Evolutionary conservation across 2,797 vertebrate species (phyloP), one percentile per base, ranked within the genome.

Genomic region (Acrossocheilus fasciatus): DNA sequence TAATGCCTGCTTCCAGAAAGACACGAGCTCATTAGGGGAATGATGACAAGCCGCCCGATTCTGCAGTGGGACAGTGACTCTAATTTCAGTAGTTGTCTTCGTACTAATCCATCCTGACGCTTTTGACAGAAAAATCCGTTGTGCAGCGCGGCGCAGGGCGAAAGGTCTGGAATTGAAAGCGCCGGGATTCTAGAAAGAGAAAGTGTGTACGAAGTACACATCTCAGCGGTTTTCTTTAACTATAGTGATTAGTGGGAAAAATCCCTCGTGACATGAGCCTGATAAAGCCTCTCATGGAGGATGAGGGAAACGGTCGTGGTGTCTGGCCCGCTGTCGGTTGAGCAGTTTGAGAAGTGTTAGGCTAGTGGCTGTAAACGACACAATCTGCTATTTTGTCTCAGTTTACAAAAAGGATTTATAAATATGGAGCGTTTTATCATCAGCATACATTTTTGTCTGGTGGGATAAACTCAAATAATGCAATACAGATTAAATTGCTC

Each of bases 91-190:
- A 57, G 66, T 62, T 85, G 82, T 83, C 84, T 86, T 80, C 52
- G 57, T 59, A 34, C 78, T 92, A 87, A 90, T 88, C 78, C 68
- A 74, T 78, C 47, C 73, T 75, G 83, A 90, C 70, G 77, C 59
- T 82, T 89, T 75, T 90, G 83, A 91, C 82, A 87, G 85, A 34
- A 72, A 88, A 85, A 89, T 80, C 88, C 23, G 34, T 52, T 8
- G 41, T 75, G 41, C 14, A 59, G 52, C 39, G 81, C 68, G 66
- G 45, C 57, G 8, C 14, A 59, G 26, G n/a, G 82, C 85, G 57
- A 73, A n/a, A 76, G 41, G 20, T 77, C 85, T 87, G 72, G 70
- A 83, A 83, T 62, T 70, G 50, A 64, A 86, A 82, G 34, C 57
- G 45, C 57, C 26, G 4, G 17, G 41, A 80, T 59, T 17, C 23